A percentile compares a stretch with the other conserved stretches of the same genome.
These are phyloP conservation scores for Euleptes europaea DNA, from an alignment of 2,113 vertebrate species.

Conservation along the genomic window DNA sequence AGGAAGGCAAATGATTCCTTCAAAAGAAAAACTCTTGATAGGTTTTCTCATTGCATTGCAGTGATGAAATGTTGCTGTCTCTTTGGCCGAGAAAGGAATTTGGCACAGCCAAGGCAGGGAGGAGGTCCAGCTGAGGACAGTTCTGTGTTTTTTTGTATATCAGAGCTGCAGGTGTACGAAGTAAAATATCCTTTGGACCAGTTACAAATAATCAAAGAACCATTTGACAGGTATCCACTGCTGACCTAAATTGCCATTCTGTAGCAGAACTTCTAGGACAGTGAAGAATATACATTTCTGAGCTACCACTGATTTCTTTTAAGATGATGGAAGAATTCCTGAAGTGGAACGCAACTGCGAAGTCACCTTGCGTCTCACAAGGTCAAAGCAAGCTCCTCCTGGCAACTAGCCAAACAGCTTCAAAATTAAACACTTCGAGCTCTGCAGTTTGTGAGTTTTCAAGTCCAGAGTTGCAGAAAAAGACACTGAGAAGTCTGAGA, in stretches of 20 bases:
- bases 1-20: neutral
- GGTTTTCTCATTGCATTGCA: fast-evolving
- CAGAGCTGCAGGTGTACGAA: constrained; percentile 1
- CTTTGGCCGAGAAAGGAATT: fast-evolving
- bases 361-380: neutral
- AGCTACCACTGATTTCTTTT: neutral
- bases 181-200: neutral
- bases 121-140: constrained; percentile 1
- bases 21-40: neutral
- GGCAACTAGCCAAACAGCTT: neutral
- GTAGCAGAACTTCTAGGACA: fast-evolving
- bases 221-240: fast-evolving
- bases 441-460: constrained; percentile 2
- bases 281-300: neutral
- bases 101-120: neutral
- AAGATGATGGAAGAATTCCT: neutral
- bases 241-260: neutral
- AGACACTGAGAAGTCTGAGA: fast-evolving
- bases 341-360: neutral
- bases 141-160: neutral
- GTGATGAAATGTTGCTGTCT: neutral
- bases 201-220: neutral
- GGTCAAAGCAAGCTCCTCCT: fast-evolving
- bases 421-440: neutral
- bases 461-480: neutral